Evolutionary conservation across 2,113 vertebrate species (phyloP), one percentile per base, ranked within the genome.

Genomic region (Dascyllus trimaculatus): DNA sequence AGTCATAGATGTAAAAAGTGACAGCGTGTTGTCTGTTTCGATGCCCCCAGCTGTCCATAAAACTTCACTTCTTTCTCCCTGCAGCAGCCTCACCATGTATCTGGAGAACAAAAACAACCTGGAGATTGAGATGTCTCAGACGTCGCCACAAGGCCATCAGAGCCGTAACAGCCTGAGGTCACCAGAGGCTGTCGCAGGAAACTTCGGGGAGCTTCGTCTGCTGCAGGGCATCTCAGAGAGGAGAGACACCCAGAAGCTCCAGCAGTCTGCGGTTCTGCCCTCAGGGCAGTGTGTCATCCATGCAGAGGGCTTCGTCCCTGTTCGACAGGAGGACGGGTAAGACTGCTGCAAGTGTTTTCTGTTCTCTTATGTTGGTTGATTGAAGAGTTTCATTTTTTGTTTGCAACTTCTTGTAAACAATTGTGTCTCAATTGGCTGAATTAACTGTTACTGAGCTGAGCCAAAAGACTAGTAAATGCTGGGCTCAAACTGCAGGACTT

Each of bases 71-170:
- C 49, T 0, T 35, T 49, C 51, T 11, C 29, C 72, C 45, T 32
- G n/a, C 15, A 49, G 64, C 5, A 4, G n/a, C 6, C 19, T 65
- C 66, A 85, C 58, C 85, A 97, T 97, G 96, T 96, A 96, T 86
- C 88, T 97, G 90, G 96, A 97, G 82, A 96, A 95, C 89, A 96
- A 95, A 85, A 93, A 80, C 91, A 95, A 91, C 51, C 59, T 95
- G 86, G 96, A 97, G 58, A 92, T 96, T 73, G 96, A 97, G 81
- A 85, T 96, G 91, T 92, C 95, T 18, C 95, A 94, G 73, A 78
- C 95, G 0, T 75, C 92, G 0, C 87, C 80, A 3, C 88, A 89
- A 45, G 92, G 88, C 52, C 93, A 92, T 49, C 84, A 78, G 69
- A 80, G 69, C 72, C 84, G 94, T 56, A 85, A 71, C 79, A 84